phyloP scores from a whole-genome alignment of 2,888 invertebrate species.

The Agrochola lota region DNA sequence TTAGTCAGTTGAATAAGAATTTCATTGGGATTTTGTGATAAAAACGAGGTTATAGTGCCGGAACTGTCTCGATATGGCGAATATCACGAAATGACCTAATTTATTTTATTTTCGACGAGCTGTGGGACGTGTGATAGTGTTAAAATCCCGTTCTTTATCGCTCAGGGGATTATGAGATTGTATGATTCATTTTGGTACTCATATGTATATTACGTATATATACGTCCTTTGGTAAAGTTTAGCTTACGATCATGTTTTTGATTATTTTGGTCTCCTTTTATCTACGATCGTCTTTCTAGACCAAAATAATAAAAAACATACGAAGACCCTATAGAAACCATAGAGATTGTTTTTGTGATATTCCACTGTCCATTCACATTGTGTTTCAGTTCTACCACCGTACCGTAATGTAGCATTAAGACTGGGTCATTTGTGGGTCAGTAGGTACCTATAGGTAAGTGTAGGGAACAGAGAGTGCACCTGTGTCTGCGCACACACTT shows the following conservation, averaged over 20 bases:
- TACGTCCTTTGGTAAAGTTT: neutral
- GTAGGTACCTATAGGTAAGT: too few relatives aligned
- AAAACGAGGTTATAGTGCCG: slow-evolving; percentile 45
- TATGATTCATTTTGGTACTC: neutral
- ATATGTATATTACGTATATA: too few relatives aligned
- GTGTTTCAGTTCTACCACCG: too few relatives aligned
- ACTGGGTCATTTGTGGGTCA: neutral
- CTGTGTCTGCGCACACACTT: too few relatives aligned
- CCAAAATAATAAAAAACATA: too few relatives aligned
- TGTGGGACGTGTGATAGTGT: neutral
- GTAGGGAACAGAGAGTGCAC: too few relatives aligned
- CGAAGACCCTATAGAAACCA: too few relatives aligned
- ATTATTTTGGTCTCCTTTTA: neutral
- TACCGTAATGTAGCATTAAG: neutral
- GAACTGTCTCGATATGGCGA: slow-evolving; percentile 47
- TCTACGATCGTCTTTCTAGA: neutral
- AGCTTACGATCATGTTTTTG: neutral
- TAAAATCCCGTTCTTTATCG: neutral
- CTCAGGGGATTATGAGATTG: neutral
- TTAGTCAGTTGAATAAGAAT: slow-evolving; percentile 6
- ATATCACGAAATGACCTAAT: slow-evolving; percentile 35
- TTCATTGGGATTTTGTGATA: slow-evolving; percentile 24
- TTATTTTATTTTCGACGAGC: slow-evolving; percentile 39
- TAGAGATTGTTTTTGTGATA: too few relatives aligned
- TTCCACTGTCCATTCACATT: too few relatives aligned